Conservation (phyloP, 2,797 vertebrate species). For the Diplodus puntazzo region DNA sequence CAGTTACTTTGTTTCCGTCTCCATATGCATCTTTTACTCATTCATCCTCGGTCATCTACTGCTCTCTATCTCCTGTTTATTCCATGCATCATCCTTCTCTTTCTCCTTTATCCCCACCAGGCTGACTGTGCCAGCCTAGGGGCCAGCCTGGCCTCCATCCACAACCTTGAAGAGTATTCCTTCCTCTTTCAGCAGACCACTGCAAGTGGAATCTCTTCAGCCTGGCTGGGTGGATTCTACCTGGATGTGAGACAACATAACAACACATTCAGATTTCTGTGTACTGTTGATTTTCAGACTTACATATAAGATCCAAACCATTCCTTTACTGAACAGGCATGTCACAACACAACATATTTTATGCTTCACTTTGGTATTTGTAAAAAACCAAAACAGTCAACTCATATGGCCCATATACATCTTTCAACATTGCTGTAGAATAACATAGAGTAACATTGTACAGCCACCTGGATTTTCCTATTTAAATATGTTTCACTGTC, state of each 20-base stretch:
- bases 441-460: no score
- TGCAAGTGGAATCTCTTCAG: fast-evolving
- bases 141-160: slow-evolving; percentile 37
- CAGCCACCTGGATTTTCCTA: no score
- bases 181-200: slow-evolving; percentile 4
- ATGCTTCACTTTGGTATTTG: no score
- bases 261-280: not conserved
- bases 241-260: slow-evolving; percentile 15
- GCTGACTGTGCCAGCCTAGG: slow-evolving; percentile 13
- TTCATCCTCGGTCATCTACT: not conserved
- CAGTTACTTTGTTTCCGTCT: not conserved
- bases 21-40: not conserved
- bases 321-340: not conserved
- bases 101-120: slow-evolving; percentile 14
- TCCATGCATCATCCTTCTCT: not conserved
- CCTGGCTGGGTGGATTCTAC: slow-evolving; percentile 50
- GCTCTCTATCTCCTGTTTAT: not conserved
- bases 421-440: no score
- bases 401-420: no score
- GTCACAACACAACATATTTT: not conserved
- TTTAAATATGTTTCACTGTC: slow-evolving; percentile 4
- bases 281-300: not conserved
- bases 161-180: slow-evolving; percentile 28
- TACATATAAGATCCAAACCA: not conserved
- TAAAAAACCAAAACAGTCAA: no score